Conservation (phyloP, 2,113 vertebrate genomes). For the Coryphaenoides rupestris region DNA sequence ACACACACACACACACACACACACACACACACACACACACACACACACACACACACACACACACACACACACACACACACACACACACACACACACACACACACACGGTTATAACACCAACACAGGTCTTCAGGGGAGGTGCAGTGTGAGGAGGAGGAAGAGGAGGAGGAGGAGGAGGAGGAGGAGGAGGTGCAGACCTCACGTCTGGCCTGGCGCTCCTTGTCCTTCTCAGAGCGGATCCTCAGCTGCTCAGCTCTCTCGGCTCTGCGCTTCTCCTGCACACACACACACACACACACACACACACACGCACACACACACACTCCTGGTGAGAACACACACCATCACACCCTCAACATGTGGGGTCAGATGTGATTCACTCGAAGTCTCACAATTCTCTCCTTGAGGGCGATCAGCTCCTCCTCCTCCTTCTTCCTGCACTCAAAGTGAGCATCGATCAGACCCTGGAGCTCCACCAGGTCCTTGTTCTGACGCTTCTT, state of each 20-base stretch:
- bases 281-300: not conserved
- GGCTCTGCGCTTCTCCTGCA: conserved; percentile 93
- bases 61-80: too few species aligned
- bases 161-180: not conserved
- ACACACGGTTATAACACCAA: too few species aligned
- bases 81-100: too few species aligned
- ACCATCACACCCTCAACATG: too few species aligned
- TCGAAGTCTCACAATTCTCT: conserved; percentile 85
- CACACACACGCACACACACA: not conserved
- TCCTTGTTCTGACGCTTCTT: conserved; percentile 99
- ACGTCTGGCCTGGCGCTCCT: conserved; percentile 89
- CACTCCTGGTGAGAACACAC: not conserved
- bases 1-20: too few species aligned
- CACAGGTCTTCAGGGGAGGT: too few species aligned
- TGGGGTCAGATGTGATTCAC: not conserved
- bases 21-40: too few species aligned
- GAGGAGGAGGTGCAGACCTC: conserved; percentile 71
- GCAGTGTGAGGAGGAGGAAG: not conserved
- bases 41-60: too few species aligned
- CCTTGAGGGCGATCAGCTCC: conserved; percentile 91
- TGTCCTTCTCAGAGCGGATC: conserved; percentile 88
- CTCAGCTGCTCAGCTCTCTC: conserved; percentile 96
- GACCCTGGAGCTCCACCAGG: conserved; percentile 88
- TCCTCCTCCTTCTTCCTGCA: conserved; percentile 95
- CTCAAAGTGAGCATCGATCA: conserved; percentile 96